These are phyloP conservation scores for Intellagama lesueurii DNA, from an alignment of 2,797 vertebrate genomes.

Conservation along the genomic window DNA sequence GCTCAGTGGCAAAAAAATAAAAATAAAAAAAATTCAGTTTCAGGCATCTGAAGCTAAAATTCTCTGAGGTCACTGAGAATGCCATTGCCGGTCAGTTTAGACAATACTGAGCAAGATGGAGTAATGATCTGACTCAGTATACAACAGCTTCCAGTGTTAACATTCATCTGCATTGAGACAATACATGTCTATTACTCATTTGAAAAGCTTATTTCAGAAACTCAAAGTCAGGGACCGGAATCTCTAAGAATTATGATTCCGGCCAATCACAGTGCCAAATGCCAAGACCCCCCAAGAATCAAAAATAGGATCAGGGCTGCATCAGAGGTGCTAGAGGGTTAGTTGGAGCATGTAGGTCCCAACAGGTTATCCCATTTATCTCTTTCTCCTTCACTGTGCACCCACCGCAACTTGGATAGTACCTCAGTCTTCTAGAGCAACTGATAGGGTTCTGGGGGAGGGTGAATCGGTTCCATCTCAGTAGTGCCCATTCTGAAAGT, in stretches of 20 bases:
- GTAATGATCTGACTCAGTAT: not conserved
- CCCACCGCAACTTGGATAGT: too few species aligned
- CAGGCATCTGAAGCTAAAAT: not conserved
- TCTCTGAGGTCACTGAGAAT: not conserved
- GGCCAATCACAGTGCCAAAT: not conserved
- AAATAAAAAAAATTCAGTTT: not conserved
- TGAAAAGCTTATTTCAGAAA: not conserved
- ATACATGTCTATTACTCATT: too few species aligned
- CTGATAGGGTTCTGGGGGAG: too few species aligned
- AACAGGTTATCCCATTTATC: too few species aligned
- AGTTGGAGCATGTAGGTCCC: not conserved
- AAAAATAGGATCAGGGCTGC: not conserved
- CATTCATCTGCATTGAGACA: too few species aligned
- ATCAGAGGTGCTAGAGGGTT: not conserved
- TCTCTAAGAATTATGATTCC: not conserved
- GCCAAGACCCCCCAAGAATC: not conserved
- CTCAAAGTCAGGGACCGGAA: not conserved
- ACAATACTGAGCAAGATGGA: not conserved
- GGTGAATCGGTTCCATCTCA: not conserved
- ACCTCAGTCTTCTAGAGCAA: too few species aligned
- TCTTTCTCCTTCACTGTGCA: not conserved
- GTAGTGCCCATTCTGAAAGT: not conserved
- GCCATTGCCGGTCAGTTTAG: not conserved
- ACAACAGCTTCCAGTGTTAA: not conserved
- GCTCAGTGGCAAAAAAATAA: too few species aligned